Percentiles rank a stretch among this genome's conserved stretches.
These are phyloP conservation scores for Delichon dasypus DNA, from an alignment of 2,797 vertebrate species.

Conservation along the genomic window DNA sequence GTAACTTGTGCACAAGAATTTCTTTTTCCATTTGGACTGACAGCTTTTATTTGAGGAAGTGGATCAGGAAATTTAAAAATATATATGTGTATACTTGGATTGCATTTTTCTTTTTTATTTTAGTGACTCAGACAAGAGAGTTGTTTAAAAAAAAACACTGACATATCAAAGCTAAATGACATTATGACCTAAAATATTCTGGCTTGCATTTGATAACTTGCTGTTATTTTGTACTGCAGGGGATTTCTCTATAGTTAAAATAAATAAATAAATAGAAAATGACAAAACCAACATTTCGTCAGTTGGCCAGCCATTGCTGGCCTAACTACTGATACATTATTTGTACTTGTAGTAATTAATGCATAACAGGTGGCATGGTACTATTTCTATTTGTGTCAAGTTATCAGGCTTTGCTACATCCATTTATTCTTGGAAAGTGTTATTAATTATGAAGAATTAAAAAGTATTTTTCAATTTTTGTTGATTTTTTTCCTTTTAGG, in stretches of 20 bases:
- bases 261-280: background rate
- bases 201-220: background rate
- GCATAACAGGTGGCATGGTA: background rate
- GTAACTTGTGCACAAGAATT: accelerated
- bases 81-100: background rate
- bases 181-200: background rate
- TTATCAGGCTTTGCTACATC: background rate
- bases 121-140: background rate
- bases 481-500: background rate
- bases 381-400: background rate
- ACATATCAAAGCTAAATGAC: background rate
- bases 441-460: background rate
- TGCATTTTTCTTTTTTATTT: background rate
- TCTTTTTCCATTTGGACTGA: background rate
- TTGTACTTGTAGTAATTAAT: background rate
- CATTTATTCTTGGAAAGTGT: background rate
- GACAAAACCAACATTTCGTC: background rate
- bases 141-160: background rate
- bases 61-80: background rate
- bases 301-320: background rate
- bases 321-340: background rate
- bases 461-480: background rate
- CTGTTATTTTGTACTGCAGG: background rate
- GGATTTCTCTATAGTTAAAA: background rate
- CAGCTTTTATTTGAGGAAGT: background rate